Conservation (phyloP, 2,113 vertebrate species). For the Pseudopipra pipra region DNA sequence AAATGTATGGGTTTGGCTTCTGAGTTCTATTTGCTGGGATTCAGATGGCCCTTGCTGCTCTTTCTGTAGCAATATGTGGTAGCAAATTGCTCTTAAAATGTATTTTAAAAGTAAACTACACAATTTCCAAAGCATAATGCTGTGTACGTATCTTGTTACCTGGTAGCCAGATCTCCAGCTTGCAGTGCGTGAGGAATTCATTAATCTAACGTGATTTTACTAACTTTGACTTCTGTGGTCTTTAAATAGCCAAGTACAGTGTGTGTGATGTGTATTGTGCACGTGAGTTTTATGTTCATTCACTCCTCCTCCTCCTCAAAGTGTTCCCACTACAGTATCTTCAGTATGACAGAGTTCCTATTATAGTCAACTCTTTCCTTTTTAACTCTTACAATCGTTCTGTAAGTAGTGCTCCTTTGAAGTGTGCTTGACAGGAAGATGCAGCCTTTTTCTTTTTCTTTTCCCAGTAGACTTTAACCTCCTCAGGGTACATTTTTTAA, state of each 20-base stretch:
- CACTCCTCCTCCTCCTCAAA: neutral
- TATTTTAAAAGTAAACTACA: neutral
- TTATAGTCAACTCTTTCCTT: slow-evolving; percentile 38
- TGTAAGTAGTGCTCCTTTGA: slow-evolving; percentile 14
- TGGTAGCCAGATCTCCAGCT: neutral
- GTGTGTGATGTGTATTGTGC: slow-evolving; percentile 1
- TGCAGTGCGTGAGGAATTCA: neutral
- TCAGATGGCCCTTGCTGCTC: neutral
- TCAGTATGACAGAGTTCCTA: slow-evolving; percentile 7
- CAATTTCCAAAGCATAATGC: neutral
- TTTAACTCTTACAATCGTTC: slow-evolving; percentile 32
- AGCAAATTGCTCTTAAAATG: neutral
- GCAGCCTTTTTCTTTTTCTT: neutral
- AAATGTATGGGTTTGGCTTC: neutral
- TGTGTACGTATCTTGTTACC: neutral
- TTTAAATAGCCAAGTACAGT: neutral
- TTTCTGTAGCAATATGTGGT: neutral
- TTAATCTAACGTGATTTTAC: neutral
- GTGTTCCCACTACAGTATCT: slow-evolving; percentile 13
- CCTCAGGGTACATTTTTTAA: neutral
- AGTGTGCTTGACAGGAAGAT: slow-evolving; percentile 20
- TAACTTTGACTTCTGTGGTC: neutral
- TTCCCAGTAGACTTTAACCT: neutral
- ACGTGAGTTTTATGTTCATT: slow-evolving; percentile 45
- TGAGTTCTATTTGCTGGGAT: neutral